Evolutionary conservation across 2,113 vertebrate genomes (phyloP).

Genomic region (Bubalus kerabau): DNA sequence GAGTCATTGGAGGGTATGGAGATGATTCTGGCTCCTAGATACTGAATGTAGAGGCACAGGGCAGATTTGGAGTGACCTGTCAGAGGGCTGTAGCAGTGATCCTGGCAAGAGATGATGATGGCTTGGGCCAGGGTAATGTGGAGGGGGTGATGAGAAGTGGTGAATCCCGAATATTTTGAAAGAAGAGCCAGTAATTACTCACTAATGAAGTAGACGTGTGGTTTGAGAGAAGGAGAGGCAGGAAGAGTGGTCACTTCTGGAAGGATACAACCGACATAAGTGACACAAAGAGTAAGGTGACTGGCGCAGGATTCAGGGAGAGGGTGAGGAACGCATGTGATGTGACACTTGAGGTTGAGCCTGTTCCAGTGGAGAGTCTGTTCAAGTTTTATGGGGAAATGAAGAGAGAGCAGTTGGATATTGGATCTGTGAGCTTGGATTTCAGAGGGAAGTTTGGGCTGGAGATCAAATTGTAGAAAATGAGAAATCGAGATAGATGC

Average conservation of each 20-base stretch:
- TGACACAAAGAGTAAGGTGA: not conserved
- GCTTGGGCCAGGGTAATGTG: not conserved
- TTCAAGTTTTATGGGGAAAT: not conserved
- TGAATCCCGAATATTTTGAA: not conserved
- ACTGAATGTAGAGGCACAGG: not conserved
- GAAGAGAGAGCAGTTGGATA: not conserved
- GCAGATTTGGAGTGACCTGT: not conserved
- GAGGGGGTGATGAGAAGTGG: not conserved
- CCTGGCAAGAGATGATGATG: not conserved
- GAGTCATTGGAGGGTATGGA: not conserved
- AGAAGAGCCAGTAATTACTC: not conserved
- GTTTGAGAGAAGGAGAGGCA: not conserved
- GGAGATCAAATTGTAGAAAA: not conserved
- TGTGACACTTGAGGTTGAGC: not conserved
- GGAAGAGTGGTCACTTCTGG: not conserved
- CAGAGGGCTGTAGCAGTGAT: not conserved
- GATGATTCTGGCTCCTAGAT: not conserved
- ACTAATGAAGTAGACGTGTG: not conserved
- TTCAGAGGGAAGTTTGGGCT: not conserved
- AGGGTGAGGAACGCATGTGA: not conserved
- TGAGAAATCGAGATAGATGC: not conserved
- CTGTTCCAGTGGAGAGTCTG: not conserved
- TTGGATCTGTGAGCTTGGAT: not conserved
- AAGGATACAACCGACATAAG: not conserved
- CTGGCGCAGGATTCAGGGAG: not conserved